phyloP scores from a whole-genome alignment of 2,113 vertebrate genomes.

The Poecile atricapillus region DNA sequence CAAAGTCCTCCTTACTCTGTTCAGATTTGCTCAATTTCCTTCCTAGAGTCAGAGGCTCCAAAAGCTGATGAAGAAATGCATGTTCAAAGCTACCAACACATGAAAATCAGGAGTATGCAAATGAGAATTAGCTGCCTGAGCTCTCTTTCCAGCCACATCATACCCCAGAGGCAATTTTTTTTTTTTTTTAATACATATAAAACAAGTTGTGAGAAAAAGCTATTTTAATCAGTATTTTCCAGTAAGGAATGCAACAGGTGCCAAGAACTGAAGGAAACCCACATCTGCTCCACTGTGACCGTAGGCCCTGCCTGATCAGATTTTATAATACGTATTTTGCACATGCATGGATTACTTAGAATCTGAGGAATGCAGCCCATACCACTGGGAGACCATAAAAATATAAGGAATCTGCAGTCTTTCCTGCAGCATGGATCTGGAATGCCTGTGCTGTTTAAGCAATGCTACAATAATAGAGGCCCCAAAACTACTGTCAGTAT shows the following conservation, averaged over 20 bases:
- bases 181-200: not conserved
- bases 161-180: not conserved
- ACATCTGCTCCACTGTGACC: not conserved
- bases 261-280: constrained; percentile 8
- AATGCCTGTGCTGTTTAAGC: not conserved
- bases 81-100: not conserved
- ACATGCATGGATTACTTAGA: constrained; percentile 27
- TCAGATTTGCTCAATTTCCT: not conserved
- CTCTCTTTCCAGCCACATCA: not conserved
- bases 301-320: not conserved
- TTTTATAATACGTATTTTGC: constrained; percentile 31
- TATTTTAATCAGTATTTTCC: constrained; percentile 3
- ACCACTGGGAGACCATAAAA: constrained; percentile 45
- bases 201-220: not conserved
- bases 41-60: not conserved
- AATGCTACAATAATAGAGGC: not conserved
- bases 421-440: constrained; percentile 26
- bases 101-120: not conserved
- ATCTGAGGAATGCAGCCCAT: constrained; percentile 52
- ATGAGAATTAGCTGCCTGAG: not conserved
- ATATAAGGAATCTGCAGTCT: constrained; percentile 17
- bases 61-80: not conserved
- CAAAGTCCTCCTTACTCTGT: not conserved
- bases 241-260: constrained; percentile 46
- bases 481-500: not conserved